Base-by-base conservation (phyloP, 2,113 vertebrate genomes). In the Kryptolebias marmoratus region DNA sequence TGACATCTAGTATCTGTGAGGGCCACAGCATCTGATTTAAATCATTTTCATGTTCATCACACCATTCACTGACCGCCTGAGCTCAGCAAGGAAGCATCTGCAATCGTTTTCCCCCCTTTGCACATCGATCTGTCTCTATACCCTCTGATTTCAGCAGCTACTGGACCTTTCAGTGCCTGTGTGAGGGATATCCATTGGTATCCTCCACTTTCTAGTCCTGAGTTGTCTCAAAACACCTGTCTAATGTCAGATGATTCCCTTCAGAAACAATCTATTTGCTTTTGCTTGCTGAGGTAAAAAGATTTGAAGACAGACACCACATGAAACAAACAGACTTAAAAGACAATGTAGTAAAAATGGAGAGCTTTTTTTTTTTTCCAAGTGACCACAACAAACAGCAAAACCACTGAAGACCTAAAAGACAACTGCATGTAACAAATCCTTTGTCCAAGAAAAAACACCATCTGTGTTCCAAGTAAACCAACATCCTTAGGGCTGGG, bases 261-360 rank as follows among this genome's bases (percentile, higher is more conserved):
- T 68, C 53, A 70, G 49, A 83, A 85, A 86, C 69, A 79, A 79
- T 71, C 54, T 81, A 78, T 88, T 87, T 81, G 73, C 64, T 73
- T 55, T 56, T 64, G 53, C 78, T 79, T 66, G 69, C 74, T 73
- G 80, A 83, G 77, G 77, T 86, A 36, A 45, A 55, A 50, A 44
- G 48, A 75, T 66, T 55, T 28, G 16, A 76, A 74, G 55, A 50
- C 57, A 56, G 62, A 47, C 45, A 49, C 88, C 86, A 89, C 85
- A 90, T 85, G 69, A 89, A 84, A 87, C 72, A 63, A 61, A 90
- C 75, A 81, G 39, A 59, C 75, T 71, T 49, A 30, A 50, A 68
- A 69, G 63, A 32, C 83, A 80, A 77, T 18, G 39, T 48, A 67
- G 66, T 71, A 45, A 67, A 64, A 48, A 65, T 57, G 11, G 48